Evolutionary conservation across 2,113 vertebrate species (phyloP).

Genomic region (Oophaga pumilio): DNA sequence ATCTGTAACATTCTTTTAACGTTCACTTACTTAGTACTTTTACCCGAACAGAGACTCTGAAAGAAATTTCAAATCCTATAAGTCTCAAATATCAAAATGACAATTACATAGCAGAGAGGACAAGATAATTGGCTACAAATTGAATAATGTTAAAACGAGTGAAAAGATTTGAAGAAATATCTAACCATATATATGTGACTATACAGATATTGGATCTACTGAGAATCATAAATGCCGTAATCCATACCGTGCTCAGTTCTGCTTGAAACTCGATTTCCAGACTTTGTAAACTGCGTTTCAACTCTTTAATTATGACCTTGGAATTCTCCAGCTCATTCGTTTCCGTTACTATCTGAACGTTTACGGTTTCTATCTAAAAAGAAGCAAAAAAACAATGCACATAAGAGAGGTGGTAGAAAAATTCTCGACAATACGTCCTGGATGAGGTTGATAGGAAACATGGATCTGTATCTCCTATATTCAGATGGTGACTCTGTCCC

Average conservation of each 20-base stretch:
- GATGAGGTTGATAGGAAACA: background rate
- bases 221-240: background rate
- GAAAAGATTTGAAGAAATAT: background rate
- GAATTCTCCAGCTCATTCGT: constrained; percentile 66
- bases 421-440: background rate
- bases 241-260: constrained; percentile 70
- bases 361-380: constrained; percentile 73
- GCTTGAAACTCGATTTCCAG: constrained; percentile 84
- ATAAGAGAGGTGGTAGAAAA: background rate
- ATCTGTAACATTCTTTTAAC: no score
- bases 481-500: background rate
- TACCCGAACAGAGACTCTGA: background rate
- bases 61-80: background rate
- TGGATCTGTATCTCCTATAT: background rate
- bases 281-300: constrained; percentile 73
- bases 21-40: background rate
- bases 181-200: background rate
- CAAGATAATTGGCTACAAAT: background rate
- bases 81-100: background rate
- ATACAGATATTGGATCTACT: background rate
- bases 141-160: background rate
- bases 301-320: constrained; percentile 71
- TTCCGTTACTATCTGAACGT: constrained; percentile 68
- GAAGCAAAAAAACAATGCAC: background rate
- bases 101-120: background rate